Percentiles rank a stretch among this genome's conserved stretches.
These are phyloP conservation scores for Aurelia coerulea DNA, from an alignment of 30 jellyfish, hydroid and myxozoan species.

Conservation along the genomic window DNA sequence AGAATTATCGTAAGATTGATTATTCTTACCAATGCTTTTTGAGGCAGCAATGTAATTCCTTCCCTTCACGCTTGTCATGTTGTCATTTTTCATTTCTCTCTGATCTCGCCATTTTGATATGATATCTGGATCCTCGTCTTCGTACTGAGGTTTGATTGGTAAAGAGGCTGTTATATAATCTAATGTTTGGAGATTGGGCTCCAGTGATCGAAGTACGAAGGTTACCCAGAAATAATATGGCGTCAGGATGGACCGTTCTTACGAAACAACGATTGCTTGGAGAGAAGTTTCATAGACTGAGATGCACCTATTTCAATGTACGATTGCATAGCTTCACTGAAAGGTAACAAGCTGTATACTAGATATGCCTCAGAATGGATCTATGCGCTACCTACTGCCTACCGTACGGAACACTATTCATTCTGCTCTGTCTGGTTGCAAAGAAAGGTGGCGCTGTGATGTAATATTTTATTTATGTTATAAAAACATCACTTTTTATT, in stretches of 20 bases:
- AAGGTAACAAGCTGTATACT: constrained; percentile 4
- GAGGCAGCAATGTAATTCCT: constrained; percentile 33
- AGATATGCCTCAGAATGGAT: not conserved
- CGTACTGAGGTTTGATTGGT: too few relatives aligned
- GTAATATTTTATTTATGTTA: too few relatives aligned
- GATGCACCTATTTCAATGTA: not conserved
- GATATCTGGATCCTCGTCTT: too few relatives aligned
- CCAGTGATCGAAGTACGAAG: too few relatives aligned
- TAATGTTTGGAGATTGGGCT: too few relatives aligned
- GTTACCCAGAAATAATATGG: constrained; percentile 52
- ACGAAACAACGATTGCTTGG: not conserved
- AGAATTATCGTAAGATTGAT: too few relatives aligned
- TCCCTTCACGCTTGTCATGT: too few relatives aligned
- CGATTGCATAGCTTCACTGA: constrained; percentile 2
- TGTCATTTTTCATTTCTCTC: too few relatives aligned
- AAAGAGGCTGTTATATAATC: constrained; percentile 5
- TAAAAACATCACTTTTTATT: too few relatives aligned
- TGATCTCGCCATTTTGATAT: too few relatives aligned
- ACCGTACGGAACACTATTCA: not conserved
- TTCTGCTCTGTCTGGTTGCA: too few relatives aligned
- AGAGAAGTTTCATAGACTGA: not conserved
- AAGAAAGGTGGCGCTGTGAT: too few relatives aligned
- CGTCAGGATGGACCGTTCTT: constrained; percentile 45
- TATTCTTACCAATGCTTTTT: constrained; percentile 29
- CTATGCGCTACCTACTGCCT: not conserved